Conservation (phyloP, 2,888 invertebrate genomes). For the Syrista parreyssii region DNA sequence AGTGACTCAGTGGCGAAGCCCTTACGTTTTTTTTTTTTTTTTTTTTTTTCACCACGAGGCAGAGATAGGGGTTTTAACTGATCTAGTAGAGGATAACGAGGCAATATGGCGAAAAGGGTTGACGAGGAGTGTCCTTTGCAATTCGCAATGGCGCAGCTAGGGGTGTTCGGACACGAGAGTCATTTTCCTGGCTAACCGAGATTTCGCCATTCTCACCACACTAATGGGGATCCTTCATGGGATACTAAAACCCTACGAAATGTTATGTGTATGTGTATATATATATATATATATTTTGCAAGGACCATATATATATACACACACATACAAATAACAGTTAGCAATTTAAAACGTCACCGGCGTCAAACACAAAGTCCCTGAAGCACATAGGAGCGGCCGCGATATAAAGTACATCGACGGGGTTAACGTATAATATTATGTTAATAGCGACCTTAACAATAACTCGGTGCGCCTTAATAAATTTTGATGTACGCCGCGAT, state of each 20-base stretch:
- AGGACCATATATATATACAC: too few relatives aligned
- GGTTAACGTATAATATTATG: conserved; percentile 1
- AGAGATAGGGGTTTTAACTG: neutral
- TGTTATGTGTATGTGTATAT: neutral
- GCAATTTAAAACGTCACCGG: neutral
- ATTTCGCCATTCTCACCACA: neutral
- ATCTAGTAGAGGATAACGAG: neutral
- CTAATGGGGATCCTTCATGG: neutral
- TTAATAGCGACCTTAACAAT: conserved; percentile 6
- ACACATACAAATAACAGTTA: neutral
- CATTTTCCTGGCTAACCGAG: neutral
- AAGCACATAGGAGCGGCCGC: neutral
- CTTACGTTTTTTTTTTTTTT: neutral
- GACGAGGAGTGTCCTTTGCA: neutral
- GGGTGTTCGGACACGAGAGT: neutral
- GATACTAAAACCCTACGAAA: neutral
- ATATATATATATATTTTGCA: neutral
- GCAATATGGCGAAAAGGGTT: neutral
- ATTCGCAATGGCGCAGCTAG: neutral
- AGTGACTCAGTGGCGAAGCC: neutral
- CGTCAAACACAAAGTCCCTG: neutral
- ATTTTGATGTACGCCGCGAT: conserved; percentile 10
- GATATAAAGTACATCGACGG: neutral
- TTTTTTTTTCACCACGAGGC: neutral
- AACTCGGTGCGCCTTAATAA: conserved; percentile 9